Conservation (phyloP, 1,140 invertebrate species). For the Whitmania pigra region DNA sequence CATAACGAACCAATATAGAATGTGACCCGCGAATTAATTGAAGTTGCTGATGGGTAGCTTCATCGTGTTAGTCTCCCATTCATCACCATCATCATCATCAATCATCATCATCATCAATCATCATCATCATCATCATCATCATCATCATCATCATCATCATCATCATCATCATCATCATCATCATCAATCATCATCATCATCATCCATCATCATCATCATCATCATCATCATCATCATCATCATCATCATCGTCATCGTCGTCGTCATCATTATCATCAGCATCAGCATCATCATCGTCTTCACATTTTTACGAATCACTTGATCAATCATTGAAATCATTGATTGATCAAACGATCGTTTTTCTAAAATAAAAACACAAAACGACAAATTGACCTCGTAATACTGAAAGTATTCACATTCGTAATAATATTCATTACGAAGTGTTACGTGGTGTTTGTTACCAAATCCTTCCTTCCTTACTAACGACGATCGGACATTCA, state of each 20-base stretch:
- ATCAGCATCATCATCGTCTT: background rate
- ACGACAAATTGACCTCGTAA: background rate
- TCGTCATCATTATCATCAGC: background rate
- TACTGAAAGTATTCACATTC: slow-evolving; percentile 1
- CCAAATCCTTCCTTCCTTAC: background rate
- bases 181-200: too few relatives aligned
- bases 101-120: too few relatives aligned
- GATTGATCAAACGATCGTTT: background rate
- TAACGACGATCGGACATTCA: background rate
- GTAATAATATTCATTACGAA: background rate
- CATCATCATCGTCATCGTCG: background rate
- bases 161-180: slow-evolving; percentile 4
- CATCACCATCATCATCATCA: background rate
- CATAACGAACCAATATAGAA: background rate
- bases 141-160: background rate
- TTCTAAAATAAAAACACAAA: background rate
- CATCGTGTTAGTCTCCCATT: background rate
- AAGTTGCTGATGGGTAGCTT: background rate
- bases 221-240: background rate
- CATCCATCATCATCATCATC: background rate
- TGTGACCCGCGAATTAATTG: background rate
- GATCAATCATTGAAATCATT: background rate
- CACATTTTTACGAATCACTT: background rate
- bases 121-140: slow-evolving; percentile 10
- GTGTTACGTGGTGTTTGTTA: too few relatives aligned